Evolutionary conservation across 1,140 invertebrate genomes (phyloP), one percentile per base, ranked within the genome.

Genomic region (Phocides pigmalion): DNA sequence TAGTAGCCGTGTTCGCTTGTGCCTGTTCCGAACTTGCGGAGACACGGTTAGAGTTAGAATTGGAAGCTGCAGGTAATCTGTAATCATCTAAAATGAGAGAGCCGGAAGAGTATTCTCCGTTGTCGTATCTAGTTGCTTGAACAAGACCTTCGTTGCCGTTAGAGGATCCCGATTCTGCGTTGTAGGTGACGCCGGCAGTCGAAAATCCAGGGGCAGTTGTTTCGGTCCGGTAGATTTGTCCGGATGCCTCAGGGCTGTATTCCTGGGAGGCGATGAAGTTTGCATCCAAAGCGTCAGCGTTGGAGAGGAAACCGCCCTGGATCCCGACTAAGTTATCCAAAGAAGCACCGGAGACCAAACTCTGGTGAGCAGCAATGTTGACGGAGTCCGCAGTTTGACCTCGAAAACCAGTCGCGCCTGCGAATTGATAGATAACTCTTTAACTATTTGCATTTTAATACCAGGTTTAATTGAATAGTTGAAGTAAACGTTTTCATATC

Each of bases 311-410:
- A 20, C 89, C 82, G 14, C 72, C 69, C 66, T 92, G 91, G 14
- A 92, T 85, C n/a, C 90, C 89, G 15, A 92, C 87, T 2, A 89
- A 72, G 62, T 92, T 92, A 66, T 87, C 70, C 1, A 90, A 64
- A 4, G 89, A 76, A 2, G 90, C 91, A 17, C 90, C 90, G 9
- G 90, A 91, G 25, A 84, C 66, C 9, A 92, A 72, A 54, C 91
- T 91, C 47, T 91, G 82, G 64, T 91, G 90, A 59, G 88, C 92
- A 1, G 90, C 92, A 2, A 91, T 76, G 69, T 92, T 92, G 6
- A 92, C 81, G 4, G 89, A 80, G 50, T 92, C 87, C 6, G 91
- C 89, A 41, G 89, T 88, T 65, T 91, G 76, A 17, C 91, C 91
- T 70, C 86, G 75, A 68, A 90, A 92, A 5, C 89, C 86, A 37